phyloP scores from a whole-genome alignment of 2,113 vertebrate species.

The zebrafish (Danio rerio) region GRCz12tu NC_133184.1:14650501-14651000 shows the following conservation, averaged over 20 bases:
- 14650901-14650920: conserved; percentile 33
- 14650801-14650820: conserved; percentile 19
- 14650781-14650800: conserved; percentile 15
- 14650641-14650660: not conserved
- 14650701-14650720: not conserved
- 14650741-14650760: not conserved
- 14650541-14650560: too few relatives aligned
- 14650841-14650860: conserved; percentile 26
- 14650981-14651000: conserved; percentile 32
- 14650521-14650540: too few relatives aligned
- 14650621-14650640: not conserved
- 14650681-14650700: not conserved
- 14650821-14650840: conserved; percentile 37
- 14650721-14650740: not conserved
- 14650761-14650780: not conserved
- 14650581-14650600: too few relatives aligned
- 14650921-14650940: conserved; percentile 20
- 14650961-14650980: conserved; percentile 3
- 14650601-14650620: not conserved
- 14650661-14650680: not conserved
- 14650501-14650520: too few relatives aligned
- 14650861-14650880: conserved; percentile 5
- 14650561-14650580: too few relatives aligned
- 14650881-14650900: conserved; percentile 24
- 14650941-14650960: conserved; percentile 26